Base-by-base conservation (phyloP, 2,888 invertebrate genomes). In the Oscheius sp. region DNA sequence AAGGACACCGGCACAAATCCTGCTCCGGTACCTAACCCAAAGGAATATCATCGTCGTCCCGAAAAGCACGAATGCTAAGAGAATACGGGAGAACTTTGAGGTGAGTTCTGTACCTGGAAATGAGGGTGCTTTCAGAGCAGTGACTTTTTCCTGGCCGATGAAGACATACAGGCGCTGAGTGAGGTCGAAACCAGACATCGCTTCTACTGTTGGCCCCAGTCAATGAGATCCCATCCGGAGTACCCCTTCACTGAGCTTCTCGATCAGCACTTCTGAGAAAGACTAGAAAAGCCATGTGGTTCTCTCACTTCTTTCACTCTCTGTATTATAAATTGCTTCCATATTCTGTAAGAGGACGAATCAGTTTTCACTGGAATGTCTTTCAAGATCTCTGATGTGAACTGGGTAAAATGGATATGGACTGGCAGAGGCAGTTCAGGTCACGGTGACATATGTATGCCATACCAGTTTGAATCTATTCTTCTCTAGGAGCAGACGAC, bases 1-100 rank as follows among this genome's bases (percentile, higher is more conserved):
- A 29, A 84, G 82, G 58, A 79, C 83, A 0, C 80, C 82, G 4
- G 85, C 83, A 1, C 78, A 80, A 29, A 77, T 80, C 37, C 65
- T 81, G 2, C 50, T 81, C 10, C 60, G 79, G 3, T 75, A 77
- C 10, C 59, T 77, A 13, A 76, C 76, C 2, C 79, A 81, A 50
- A 71, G 73, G 10, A 70, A 71, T 47, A 76, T 79, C 32, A 66
- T 77, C 11, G 80, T 79, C 1, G 72, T 81, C 11, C 79, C 79
- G 21, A 81, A 77, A 51, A 76, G 76, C 29, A 77, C 74, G 10
- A 76, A 79, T 51, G 48, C 70, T 1, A 9, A 73, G 33, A 60
- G 75, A 1, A 35, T 80, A 1, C 50, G 62, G 35, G 76, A 80
- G 42, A 80, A 80, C 55, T 59, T 79, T 55, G 76, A 73, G 66